phyloP scores from a whole-genome alignment of 2,797 vertebrate genomes.

The Furcifer pardalis region DNA sequence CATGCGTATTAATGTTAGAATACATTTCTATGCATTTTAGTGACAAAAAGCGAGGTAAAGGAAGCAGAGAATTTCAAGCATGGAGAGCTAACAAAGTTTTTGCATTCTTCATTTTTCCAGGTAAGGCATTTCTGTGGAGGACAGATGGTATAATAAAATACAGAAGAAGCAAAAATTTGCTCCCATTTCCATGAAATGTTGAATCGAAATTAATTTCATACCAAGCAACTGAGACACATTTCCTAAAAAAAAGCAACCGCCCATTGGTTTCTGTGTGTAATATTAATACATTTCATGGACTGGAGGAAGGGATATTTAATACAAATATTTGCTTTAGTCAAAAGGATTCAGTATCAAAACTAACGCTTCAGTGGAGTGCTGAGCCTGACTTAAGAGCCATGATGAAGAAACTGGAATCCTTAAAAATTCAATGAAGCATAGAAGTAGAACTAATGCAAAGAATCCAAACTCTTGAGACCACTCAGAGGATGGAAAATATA shows the following conservation, averaged over 20 bases:
- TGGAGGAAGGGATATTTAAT: conserved; percentile 26
- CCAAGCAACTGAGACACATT: not conserved
- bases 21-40: conserved; percentile 11
- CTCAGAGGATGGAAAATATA: conserved; percentile 9
- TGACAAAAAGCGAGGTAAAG: conserved; percentile 6
- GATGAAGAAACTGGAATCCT: conserved; percentile 9
- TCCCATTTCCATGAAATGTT: conserved; percentile 19
- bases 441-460: conserved; percentile 22
- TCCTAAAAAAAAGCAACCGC: not conserved
- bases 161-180: not conserved
- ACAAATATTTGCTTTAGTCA: not conserved
- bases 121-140: not conserved
- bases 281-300: not conserved
- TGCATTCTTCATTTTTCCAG: conserved; percentile 28
- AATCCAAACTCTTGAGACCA: conserved; percentile 13
- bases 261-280: conserved; percentile 25
- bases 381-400: not conserved
- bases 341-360: conserved; percentile 4
- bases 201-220: not conserved
- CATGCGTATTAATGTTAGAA: not conserved
- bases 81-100: conserved; percentile 42
- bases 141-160: not conserved
- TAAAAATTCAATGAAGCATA: conserved; percentile 18
- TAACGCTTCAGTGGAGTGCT: not conserved
- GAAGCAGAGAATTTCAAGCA: conserved; percentile 37